Evolutionary conservation across 2,888 invertebrate species (phyloP).

Genomic region (Lymantria monacha): DNA sequence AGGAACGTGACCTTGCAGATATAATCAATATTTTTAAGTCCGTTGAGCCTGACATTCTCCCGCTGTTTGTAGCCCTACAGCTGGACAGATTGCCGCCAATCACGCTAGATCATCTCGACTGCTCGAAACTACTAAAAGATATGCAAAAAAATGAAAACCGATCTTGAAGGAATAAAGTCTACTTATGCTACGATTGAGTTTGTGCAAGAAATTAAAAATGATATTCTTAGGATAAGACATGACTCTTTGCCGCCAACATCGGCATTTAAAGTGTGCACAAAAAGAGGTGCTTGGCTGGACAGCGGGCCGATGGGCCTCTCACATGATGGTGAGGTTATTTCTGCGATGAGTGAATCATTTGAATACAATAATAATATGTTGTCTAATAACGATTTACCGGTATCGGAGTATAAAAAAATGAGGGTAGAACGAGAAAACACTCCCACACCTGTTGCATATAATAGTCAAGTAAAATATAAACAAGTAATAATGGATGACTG

Average conservation of each 20-base stretch:
- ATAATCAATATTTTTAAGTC: neutral
- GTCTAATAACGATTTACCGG: neutral
- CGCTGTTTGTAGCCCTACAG: too few species aligned
- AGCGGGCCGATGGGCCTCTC: neutral
- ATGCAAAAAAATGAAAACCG: constrained; percentile 1
- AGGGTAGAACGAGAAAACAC: neutral
- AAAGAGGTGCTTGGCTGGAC: neutral
- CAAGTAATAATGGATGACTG: too few species aligned
- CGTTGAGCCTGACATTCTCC: too few species aligned
- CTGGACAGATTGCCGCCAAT: constrained; percentile 3
- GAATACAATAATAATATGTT: neutral
- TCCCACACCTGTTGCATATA: too few species aligned
- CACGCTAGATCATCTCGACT: constrained; percentile 1
- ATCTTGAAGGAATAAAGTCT: constrained; percentile 1
- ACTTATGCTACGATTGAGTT: neutral
- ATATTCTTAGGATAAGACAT: neutral
- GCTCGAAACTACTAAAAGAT: constrained; percentile 5
- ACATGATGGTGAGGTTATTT: neutral
- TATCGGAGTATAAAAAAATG: neutral
- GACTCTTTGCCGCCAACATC: constrained; percentile 1
- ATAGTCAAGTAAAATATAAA: too few species aligned
- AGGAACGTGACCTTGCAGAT: too few species aligned
- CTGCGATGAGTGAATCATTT: neutral
- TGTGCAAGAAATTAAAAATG: constrained; percentile 1
- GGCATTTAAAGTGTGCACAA: neutral